A percentile compares a stretch with the other conserved stretches of the same genome.
Conservation (phyloP, 2,888 invertebrate species). For the Sarcophaga variegata region DNA sequence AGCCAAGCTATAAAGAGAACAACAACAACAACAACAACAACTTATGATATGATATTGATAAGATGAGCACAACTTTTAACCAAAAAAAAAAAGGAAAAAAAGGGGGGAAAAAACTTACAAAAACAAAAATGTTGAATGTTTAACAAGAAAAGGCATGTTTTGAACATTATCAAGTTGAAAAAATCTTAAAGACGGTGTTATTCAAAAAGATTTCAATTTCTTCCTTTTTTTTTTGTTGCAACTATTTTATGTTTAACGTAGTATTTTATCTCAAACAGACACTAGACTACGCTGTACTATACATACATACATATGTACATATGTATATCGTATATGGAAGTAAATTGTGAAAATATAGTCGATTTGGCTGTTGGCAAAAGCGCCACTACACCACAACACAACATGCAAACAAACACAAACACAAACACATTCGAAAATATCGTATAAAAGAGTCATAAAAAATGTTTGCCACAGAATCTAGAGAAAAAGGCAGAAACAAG, state of each 20-base stretch:
- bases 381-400: conserved; percentile 28
- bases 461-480: conserved; percentile 32
- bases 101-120: conserved; percentile 8
- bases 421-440: neutral
- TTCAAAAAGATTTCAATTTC: conserved; percentile 58
- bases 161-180: conserved; percentile 59
- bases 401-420: too few relatives aligned
- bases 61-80: conserved; percentile 43
- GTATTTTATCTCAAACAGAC: conserved; percentile 50
- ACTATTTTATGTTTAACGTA: conserved; percentile 13
- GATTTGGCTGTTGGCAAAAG: conserved; percentile 56
- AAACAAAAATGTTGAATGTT: conserved; percentile 33
- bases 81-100: neutral
- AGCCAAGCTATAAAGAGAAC: neutral
- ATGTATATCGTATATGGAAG: neutral
- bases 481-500: conserved; percentile 10
- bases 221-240: conserved; percentile 1
- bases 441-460: conserved; percentile 11
- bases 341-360: conserved; percentile 6
- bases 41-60: conserved; percentile 46
- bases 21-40: conserved; percentile 18
- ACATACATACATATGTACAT: neutral
- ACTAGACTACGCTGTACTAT: conserved; percentile 32
- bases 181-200: conserved; percentile 66
- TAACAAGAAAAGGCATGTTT: conserved; percentile 63